A percentile compares a stretch with the other conserved stretches of the same genome.
Evolutionary conservation across 1,140 invertebrate species (phyloP).

Genomic region (Atta cephalotes): DNA sequence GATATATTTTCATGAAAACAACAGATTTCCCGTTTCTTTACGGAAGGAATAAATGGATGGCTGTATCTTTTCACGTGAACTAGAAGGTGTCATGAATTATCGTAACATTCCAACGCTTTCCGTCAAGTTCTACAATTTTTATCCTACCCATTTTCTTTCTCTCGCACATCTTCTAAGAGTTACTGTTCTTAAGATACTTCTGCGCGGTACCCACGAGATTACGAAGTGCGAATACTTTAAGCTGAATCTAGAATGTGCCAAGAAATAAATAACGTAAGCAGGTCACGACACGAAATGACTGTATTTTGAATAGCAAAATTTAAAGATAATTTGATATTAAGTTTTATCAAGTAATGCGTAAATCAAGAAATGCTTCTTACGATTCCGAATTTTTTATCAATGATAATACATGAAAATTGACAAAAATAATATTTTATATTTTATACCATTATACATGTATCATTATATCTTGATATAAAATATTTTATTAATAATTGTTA

Average conservation of each 20-base stretch:
- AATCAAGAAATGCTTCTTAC: background rate
- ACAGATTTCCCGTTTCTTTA: conserved; percentile 41
- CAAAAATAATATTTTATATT: background rate
- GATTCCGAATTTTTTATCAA: background rate
- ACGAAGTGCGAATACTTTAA: conserved; percentile 57
- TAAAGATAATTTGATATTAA: background rate
- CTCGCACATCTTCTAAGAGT: conserved; percentile 39
- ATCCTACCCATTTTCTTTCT: conserved; percentile 44
- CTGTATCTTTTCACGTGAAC: conserved; percentile 45
- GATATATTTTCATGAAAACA: conserved; percentile 37
- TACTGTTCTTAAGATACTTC: conserved; percentile 54
- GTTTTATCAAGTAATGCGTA: background rate
- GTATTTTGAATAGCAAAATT: conserved; percentile 40
- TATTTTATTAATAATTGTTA: background rate
- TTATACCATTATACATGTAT: background rate
- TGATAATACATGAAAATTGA: background rate
- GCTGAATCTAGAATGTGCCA: conserved; percentile 40
- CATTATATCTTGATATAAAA: background rate
- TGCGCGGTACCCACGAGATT: conserved; percentile 47
- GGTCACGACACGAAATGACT: conserved; percentile 29
- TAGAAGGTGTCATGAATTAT: conserved; percentile 51
- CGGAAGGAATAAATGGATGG: conserved; percentile 31
- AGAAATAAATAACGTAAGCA: conserved; percentile 49
- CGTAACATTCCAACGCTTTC: conserved; percentile 47
- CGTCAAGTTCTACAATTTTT: conserved; percentile 57